Base-by-base conservation (phyloP, 2,888 invertebrate genomes). In the Choristoneura rosaceana region DNA sequence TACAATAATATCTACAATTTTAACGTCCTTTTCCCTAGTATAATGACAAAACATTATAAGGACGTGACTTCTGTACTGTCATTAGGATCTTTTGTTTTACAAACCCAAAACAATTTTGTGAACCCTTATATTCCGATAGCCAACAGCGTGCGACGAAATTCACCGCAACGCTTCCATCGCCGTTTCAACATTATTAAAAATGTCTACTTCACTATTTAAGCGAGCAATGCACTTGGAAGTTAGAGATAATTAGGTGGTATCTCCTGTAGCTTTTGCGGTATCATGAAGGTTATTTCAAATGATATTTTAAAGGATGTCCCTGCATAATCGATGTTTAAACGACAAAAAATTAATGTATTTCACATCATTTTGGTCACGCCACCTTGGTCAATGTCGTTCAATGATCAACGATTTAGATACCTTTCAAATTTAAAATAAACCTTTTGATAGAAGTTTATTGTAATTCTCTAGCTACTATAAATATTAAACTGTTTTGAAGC, bases 11-110 rank as follows among this genome's bases (percentile, higher is more conserved):
- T 90, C 92, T 91, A 89, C 85, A 84, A 87, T 87, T 90, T 90
- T 90, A 90, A 91, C 91, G 85, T 85, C 84, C 82, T 83, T 77
- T 76, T 76, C 79, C 78, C 78, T 79, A 76, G 77, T 81, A 82
- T 90, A 88, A 90, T 89, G 83, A 86, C 86, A 79, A 84, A 82
- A 79, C 79, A 88, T 88, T 88, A 89, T 81, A 78, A 74, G 79
- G 81, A 92, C 93, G 93, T 93, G 93, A 92, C 93, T 92, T 80
- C 91, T 84, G 92, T 87, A 77, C 84, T 82, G 79, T 88, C 84
- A 92, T 93, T 92, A 91, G 80, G 75, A 80, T 74, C 80, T 82
- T 87, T 87, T 83, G 82, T 82, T 81, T 84, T 76, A 71, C 17
- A 55, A 69, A 64, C 64, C 41, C 71, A 69, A 63, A 74, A 67